Percentiles rank a stretch among this genome's conserved stretches.
These are phyloP conservation scores for Metopia argyrocephala DNA, from an alignment of 2,888 invertebrate genomes.

Conservation along the genomic window DNA sequence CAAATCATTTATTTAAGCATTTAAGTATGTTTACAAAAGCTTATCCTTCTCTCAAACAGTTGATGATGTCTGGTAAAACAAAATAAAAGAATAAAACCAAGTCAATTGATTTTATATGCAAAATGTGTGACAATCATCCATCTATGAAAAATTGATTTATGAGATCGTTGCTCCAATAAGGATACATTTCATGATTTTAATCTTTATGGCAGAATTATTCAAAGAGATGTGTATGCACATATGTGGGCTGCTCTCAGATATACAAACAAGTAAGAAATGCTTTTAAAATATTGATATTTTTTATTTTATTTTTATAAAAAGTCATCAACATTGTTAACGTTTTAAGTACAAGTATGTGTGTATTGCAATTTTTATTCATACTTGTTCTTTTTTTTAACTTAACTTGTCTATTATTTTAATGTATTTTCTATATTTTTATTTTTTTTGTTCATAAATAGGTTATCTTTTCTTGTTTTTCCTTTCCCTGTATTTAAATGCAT, in stretches of 20 bases:
- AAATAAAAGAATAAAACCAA: neutral
- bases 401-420: neutral
- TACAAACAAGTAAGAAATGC: no score
- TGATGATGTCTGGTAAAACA: neutral
- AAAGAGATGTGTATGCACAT: no score
- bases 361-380: neutral
- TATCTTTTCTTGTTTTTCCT: neutral
- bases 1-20: no score
- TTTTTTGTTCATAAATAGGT: neutral
- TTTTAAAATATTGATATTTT: neutral
- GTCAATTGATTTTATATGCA: neutral
- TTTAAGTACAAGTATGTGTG: neutral
- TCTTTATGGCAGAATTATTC: no score
- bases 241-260: no score
- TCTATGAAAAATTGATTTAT: slow-evolving; percentile 32
- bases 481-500: neutral
- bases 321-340: neutral
- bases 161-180: neutral
- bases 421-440: neutral
- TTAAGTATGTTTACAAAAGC: no score
- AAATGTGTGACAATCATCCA: slow-evolving; percentile 23
- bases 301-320: neutral
- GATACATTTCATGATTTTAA: no score
- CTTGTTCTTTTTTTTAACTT: neutral
- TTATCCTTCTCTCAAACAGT: no score